phyloP scores from a whole-genome alignment of 35 echinoderm and acorn worm species.

The Amphiura filiformis region DNA sequence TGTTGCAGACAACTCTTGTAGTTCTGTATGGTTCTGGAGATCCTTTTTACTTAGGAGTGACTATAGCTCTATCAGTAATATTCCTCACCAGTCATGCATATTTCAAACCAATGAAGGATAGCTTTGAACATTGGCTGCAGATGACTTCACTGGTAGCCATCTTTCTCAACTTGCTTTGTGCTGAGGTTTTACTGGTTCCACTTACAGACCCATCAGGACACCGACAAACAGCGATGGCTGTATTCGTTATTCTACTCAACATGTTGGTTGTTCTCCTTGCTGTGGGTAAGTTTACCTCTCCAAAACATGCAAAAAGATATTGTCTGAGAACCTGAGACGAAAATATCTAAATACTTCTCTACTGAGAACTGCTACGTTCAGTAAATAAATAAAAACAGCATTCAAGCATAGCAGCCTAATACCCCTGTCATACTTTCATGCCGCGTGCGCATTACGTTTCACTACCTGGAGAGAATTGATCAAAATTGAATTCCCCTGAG shows the following conservation, averaged over 20 bases:
- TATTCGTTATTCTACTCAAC: neutral
- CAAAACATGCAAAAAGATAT: no score
- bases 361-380: no score
- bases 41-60: constrained; percentile 5
- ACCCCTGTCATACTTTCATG: no score
- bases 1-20: constrained; percentile 33
- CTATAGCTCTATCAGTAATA: constrained; percentile 25
- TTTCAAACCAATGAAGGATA: constrained; percentile 36
- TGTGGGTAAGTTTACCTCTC: constrained; percentile 22
- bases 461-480: no score
- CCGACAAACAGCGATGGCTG: neutral
- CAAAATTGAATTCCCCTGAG: no score
- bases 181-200: neutral
- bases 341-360: no score
- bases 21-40: constrained; percentile 31
- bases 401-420: no score
- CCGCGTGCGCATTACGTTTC: no score
- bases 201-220: neutral
- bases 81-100: constrained; percentile 43
- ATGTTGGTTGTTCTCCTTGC: neutral
- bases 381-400: no score
- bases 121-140: constrained; percentile 40
- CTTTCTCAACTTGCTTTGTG: constrained; percentile 5
- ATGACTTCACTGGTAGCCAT: constrained; percentile 12
- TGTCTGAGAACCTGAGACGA: no score